Percentiles rank a stretch among this genome's conserved stretches.
Evolutionary conservation across 2,113 vertebrate species (phyloP).

Genomic region (Naja naja): DNA sequence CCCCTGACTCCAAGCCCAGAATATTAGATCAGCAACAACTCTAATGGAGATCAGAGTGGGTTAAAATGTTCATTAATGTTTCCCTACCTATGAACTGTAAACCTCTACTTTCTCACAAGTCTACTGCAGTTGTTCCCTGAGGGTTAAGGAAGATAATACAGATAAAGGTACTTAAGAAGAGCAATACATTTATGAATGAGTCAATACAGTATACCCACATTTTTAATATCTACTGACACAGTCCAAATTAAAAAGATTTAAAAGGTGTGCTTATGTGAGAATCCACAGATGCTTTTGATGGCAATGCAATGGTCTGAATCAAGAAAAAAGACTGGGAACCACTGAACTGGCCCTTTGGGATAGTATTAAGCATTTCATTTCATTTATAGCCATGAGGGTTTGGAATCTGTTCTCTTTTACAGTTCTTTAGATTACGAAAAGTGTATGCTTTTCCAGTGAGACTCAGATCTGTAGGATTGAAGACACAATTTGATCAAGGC

Average conservation of each 20-base stretch:
- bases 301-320: background rate
- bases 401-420: too few relatives aligned
- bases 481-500: background rate
- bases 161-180: background rate
- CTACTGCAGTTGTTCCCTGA: background rate
- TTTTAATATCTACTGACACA: background rate
- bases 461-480: background rate
- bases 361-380: background rate
- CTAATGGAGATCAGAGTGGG: background rate
- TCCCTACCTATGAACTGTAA: background rate
- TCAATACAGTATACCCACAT: background rate
- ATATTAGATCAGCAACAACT: background rate
- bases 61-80: background rate
- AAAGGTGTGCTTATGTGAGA: background rate
- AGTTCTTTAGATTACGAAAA: background rate
- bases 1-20: background rate
- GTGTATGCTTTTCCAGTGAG: background rate
- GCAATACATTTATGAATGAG: background rate
- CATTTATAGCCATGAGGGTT: background rate
- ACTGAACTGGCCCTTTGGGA: background rate
- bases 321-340: background rate
- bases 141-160: background rate
- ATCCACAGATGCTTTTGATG: background rate
- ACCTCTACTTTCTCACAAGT: background rate
- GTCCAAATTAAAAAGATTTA: background rate